Evolutionary conservation across 2,797 vertebrate genomes (phyloP).

Genomic region (Nothura maculosa): DNA sequence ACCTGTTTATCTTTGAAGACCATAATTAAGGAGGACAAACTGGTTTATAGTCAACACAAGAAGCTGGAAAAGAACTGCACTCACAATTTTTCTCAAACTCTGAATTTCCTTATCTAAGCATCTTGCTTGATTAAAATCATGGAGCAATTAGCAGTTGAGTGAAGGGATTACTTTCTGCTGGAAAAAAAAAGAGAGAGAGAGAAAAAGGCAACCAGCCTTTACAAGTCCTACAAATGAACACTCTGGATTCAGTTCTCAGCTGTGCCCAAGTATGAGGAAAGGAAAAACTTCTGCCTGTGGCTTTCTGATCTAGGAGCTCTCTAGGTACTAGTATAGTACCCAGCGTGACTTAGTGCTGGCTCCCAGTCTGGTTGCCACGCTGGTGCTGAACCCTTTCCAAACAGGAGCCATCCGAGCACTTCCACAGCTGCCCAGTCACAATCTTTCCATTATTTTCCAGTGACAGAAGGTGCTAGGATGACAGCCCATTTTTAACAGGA

Average conservation of each 20-base stretch:
- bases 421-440: not conserved
- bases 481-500: not conserved
- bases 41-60: conserved; percentile 46
- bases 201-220: not conserved
- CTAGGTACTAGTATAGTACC: not conserved
- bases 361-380: not conserved
- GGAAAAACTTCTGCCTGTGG: not conserved
- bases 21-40: conserved; percentile 61
- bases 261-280: not conserved
- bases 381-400: not conserved
- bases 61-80: conserved; percentile 30
- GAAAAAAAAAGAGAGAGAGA: not conserved
- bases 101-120: conserved; percentile 42
- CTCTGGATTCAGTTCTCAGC: not conserved
- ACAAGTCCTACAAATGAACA: not conserved
- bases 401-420: not conserved
- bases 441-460: not conserved
- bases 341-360: not conserved
- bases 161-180: conserved; percentile 42
- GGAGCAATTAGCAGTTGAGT: conserved; percentile 36
- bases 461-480: not conserved
- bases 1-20: conserved; percentile 57
- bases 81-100: conserved; percentile 44
- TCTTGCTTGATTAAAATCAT: conserved; percentile 44
- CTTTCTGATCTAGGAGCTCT: not conserved